These are phyloP conservation scores for Heliconius ismenius DNA, from an alignment of 2,888 invertebrate genomes.

Conservation along the genomic window DNA sequence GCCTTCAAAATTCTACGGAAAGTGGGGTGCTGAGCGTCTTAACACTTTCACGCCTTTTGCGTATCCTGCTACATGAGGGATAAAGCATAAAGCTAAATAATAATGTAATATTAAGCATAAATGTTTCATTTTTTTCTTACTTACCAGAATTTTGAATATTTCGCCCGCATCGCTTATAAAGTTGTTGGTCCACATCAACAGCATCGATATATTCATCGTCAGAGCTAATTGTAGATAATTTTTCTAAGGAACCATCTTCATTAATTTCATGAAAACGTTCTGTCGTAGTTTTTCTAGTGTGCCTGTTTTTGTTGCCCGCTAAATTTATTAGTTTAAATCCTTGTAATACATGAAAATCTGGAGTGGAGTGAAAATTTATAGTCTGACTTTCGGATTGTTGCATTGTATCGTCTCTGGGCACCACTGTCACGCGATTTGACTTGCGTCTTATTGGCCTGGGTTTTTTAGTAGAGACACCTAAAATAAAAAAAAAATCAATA, in stretches of 20 bases:
- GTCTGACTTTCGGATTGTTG: slow-evolving; percentile 60
- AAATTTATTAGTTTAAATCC: slow-evolving; percentile 72
- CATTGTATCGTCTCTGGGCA: slow-evolving; percentile 43
- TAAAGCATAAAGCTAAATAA: too few relatives aligned
- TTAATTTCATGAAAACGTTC: slow-evolving; percentile 51
- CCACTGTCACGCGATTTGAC: slow-evolving; percentile 54
- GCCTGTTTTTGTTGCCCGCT: slow-evolving; percentile 56
- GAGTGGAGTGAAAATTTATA: slow-evolving; percentile 66
- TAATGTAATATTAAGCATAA: background rate
- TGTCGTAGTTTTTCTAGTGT: slow-evolving; percentile 54
- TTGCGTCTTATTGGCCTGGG: slow-evolving; percentile 47
- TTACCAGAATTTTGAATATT: slow-evolving; percentile 37
- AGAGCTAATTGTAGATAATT: slow-evolving; percentile 43
- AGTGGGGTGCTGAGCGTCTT: too few relatives aligned
- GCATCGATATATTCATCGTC: slow-evolving; percentile 52
- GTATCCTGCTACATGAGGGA: too few relatives aligned
- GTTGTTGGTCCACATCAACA: slow-evolving; percentile 51
- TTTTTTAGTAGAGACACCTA: slow-evolving; percentile 42
- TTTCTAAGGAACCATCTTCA: slow-evolving; percentile 50
- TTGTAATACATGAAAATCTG: slow-evolving; percentile 70
- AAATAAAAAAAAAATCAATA: slow-evolving; percentile 26
- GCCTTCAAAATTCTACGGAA: too few relatives aligned
- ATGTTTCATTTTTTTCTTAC: background rate
- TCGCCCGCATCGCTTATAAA: slow-evolving; percentile 63
- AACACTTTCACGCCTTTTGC: too few relatives aligned